Evolutionary conservation across 2,797 vertebrate species (phyloP).

Genomic region (Poecile montanus): DNA sequence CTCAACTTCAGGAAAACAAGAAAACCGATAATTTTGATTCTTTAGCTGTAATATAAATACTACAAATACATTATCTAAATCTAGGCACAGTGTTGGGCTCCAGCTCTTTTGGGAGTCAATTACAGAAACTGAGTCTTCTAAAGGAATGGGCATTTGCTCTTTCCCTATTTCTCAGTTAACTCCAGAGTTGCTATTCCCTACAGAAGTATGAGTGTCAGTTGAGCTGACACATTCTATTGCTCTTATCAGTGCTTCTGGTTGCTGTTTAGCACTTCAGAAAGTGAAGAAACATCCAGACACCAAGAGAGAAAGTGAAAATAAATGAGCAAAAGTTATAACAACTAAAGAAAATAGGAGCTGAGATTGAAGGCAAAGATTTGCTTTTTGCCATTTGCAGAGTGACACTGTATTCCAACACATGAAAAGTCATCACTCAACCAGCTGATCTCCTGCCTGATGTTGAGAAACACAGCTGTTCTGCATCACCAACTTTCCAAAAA

Average conservation of each 20-base stretch:
- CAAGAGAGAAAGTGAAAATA: not conserved
- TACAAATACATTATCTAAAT: not conserved
- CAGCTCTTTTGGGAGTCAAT: not conserved
- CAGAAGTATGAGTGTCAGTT: not conserved
- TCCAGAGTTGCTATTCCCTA: not conserved
- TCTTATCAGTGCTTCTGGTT: not conserved
- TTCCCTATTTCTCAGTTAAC: not conserved
- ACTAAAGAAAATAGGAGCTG: not conserved
- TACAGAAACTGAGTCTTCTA: not conserved
- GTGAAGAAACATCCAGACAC: not conserved
- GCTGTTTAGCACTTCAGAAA: not conserved
- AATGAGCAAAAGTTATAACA: not conserved
- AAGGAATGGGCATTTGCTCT: not conserved
- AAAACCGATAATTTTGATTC: not conserved
- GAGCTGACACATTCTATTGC: not conserved
- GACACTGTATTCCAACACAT: not conserved
- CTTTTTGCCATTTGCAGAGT: not conserved
- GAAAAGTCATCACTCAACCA: not conserved
- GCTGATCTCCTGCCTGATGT: not conserved
- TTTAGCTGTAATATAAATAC: not conserved
- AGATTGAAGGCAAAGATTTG: not conserved
- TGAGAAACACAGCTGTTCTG: constrained; percentile 15
- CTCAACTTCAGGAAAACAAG: not conserved
- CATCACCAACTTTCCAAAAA: not conserved
- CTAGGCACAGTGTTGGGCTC: not conserved